A percentile compares a stretch with the other conserved stretches of the same genome.
These are phyloP conservation scores for Prorops nasuta DNA, from an alignment of 1,140 invertebrate species.

Conservation along the genomic window DNA sequence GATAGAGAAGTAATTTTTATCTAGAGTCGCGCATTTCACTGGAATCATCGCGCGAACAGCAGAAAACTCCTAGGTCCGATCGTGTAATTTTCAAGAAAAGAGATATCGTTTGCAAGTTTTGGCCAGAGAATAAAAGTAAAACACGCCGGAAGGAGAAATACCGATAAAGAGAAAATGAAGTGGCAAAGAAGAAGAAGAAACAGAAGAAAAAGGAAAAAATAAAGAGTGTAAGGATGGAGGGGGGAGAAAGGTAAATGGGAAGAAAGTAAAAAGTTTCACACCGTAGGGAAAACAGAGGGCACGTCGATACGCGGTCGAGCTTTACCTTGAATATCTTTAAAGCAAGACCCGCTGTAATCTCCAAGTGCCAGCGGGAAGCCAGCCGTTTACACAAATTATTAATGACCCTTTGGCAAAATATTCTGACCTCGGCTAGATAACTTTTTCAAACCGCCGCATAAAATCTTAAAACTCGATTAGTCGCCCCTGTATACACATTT, in stretches of 20 bases:
- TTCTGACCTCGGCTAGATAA: too few relatives aligned
- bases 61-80: background rate
- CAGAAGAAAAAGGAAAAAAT: slow-evolving; percentile 5
- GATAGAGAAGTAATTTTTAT: too few relatives aligned
- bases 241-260: too few relatives aligned
- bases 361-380: too few relatives aligned
- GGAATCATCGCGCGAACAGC: background rate
- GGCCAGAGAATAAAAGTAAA: background rate
- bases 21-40: too few relatives aligned
- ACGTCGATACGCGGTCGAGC: background rate
- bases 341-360: too few relatives aligned
- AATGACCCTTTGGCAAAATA: too few relatives aligned
- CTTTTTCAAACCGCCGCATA: too few relatives aligned
- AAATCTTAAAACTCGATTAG: too few relatives aligned
- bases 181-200: slow-evolving; percentile 4
- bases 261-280: background rate
- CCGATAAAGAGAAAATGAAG: too few relatives aligned
- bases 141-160: background rate
- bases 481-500: too few relatives aligned
- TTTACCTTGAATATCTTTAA: background rate
- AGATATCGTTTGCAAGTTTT: background rate
- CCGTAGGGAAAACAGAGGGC: background rate
- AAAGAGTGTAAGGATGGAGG: background rate
- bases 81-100: background rate
- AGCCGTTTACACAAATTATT: too few relatives aligned